phyloP scores from a whole-genome alignment of 2,113 vertebrate species.

The Oreochromis tanganicae region DNA sequence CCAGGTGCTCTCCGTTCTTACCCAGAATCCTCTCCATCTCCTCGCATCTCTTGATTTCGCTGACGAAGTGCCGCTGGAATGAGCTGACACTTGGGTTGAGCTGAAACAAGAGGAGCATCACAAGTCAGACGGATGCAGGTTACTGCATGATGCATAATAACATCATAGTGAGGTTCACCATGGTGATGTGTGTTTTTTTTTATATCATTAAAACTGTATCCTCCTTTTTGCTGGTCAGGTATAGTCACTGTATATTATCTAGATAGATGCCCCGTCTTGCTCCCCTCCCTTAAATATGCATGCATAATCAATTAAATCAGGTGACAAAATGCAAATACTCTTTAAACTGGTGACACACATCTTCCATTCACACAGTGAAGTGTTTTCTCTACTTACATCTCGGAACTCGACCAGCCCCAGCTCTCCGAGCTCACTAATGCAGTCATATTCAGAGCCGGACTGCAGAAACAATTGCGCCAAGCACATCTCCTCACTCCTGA shows the following conservation, averaged over 20 bases:
- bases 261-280: neutral
- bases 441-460: conserved; percentile 93
- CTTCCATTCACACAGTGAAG: neutral
- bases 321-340: neutral
- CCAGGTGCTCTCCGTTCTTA: conserved; percentile 31
- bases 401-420: conserved; percentile 92
- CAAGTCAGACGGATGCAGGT: conserved; percentile 17
- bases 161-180: neutral
- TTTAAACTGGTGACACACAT: neutral
- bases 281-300: neutral
- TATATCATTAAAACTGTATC: neutral
- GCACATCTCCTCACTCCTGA: conserved; percentile 92
- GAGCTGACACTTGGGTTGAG: conserved; percentile 92
- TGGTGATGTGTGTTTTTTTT: neutral
- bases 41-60: conserved; percentile 96
- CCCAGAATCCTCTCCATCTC: conserved; percentile 94
- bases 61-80: conserved; percentile 96
- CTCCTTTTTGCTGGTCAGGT: neutral
- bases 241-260: neutral
- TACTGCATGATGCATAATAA: neutral
- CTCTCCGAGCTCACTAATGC: conserved; percentile 94
- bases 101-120: conserved; percentile 72
- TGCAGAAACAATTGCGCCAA: conserved; percentile 96
- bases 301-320: neutral
- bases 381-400: conserved; percentile 83